Evolutionary conservation across 2,113 vertebrate species (phyloP).

Genomic region (Larimichthys crocea): DNA sequence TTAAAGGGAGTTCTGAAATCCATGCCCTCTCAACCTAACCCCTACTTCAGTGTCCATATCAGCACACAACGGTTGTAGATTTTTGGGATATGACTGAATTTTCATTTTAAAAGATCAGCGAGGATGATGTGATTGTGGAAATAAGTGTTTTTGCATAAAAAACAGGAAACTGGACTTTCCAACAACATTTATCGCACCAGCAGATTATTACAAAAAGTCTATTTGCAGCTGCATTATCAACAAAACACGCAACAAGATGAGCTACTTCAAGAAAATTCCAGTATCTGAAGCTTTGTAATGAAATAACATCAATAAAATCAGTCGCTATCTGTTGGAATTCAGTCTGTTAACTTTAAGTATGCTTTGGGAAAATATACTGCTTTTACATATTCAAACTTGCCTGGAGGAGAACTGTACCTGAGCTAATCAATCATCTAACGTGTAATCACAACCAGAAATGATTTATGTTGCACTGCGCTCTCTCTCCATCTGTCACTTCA

Average conservation of each 20-base stretch:
- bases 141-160: not conserved
- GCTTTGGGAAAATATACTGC: not conserved
- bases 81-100: no score
- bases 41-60: no score
- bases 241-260: no score
- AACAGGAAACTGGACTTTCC: not conserved
- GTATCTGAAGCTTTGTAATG: not conserved
- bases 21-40: no score
- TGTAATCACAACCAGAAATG: slow-evolving; percentile 18
- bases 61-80: no score
- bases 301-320: not conserved
- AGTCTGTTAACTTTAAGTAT: not conserved
- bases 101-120: no score
- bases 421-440: slow-evolving; percentile 6
- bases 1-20: no score
- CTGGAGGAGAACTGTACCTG: slow-evolving; percentile 1
- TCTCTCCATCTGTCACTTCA: slow-evolving; percentile 29
- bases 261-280: no score
- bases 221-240: no score
- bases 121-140: no score
- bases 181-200: not conserved
- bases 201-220: no score
- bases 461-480: slow-evolving; percentile 14
- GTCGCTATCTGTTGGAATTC: not conserved
- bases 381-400: not conserved